Evolutionary conservation across 2,113 vertebrate genomes (phyloP).

Genomic region (Andinoacara biseriatus): DNA sequence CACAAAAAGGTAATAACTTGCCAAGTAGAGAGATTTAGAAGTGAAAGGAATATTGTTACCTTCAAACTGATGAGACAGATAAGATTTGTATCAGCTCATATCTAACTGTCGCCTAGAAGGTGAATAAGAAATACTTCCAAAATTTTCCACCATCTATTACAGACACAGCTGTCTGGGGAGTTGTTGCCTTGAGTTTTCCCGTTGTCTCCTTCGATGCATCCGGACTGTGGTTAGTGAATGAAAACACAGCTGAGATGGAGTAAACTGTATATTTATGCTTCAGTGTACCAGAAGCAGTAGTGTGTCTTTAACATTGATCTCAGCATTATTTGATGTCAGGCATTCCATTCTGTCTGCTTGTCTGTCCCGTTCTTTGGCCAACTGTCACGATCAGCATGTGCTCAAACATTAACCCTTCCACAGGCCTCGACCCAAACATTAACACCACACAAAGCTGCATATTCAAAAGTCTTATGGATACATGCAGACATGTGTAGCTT

Average conservation of each 20-base stretch:
- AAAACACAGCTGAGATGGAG: neutral
- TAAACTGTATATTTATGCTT: neutral
- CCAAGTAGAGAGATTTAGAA: neutral
- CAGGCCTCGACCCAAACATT: neutral
- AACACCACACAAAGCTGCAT: neutral
- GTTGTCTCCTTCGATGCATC: neutral
- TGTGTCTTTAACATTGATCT: fast-evolving
- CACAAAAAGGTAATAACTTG: neutral
- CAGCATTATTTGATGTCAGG: neutral
- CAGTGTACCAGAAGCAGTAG: neutral
- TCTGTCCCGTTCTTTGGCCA: neutral
- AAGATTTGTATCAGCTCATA: neutral
- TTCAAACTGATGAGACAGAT: neutral
- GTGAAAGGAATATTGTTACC: neutral
- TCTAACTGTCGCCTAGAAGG: neutral
- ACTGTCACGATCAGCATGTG: neutral
- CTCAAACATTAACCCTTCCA: neutral
- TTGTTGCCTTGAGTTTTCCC: neutral
- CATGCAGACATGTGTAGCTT: neutral
- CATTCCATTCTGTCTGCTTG: neutral
- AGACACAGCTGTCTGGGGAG: neutral
- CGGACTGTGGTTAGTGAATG: neutral
- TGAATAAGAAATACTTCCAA: neutral
- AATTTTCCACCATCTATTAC: neutral
- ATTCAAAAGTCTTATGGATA: neutral